phyloP scores from a whole-genome alignment of 2,113 vertebrate species.

The Corydoras maculifer region DNA sequence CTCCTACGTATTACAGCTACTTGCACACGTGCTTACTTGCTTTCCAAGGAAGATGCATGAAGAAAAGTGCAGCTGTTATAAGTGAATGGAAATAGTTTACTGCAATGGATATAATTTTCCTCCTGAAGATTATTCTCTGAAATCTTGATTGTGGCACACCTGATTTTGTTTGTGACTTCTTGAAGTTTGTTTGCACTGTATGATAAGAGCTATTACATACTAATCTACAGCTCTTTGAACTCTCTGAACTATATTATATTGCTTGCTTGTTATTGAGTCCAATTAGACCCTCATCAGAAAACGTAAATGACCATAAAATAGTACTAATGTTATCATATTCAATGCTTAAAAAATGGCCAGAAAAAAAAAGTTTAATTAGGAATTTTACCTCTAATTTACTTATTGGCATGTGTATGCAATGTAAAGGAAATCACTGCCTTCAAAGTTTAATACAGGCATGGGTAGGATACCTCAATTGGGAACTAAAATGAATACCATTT shows the following conservation, averaged over 20 bases:
- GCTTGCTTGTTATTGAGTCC: not conserved
- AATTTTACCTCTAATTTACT: too few relatives aligned
- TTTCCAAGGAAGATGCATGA: conserved; percentile 44
- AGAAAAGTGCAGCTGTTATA: conserved; percentile 37
- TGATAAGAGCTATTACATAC: conserved; percentile 20
- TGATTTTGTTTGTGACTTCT: conserved; percentile 47
- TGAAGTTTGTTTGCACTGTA: conserved; percentile 17
- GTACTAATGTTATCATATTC: too few relatives aligned
- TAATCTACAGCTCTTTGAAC: conserved; percentile 17
- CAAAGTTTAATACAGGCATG: too few relatives aligned
- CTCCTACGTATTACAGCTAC: not conserved
- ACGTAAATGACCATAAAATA: too few relatives aligned
- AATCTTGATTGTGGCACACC: conserved; percentile 52
- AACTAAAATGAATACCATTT: too few relatives aligned
- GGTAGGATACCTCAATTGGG: too few relatives aligned
- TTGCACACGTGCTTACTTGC: conserved; percentile 36
- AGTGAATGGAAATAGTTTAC: conserved; percentile 66
- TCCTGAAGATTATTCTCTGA: conserved; percentile 53
- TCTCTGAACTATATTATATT: not conserved
- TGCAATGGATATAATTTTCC: conserved; percentile 64
- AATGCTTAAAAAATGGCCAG: too few relatives aligned
- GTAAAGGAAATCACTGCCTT: too few relatives aligned
- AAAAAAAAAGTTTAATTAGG: too few relatives aligned
- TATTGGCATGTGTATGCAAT: too few relatives aligned
- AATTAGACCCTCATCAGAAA: too few relatives aligned